A percentile compares a stretch with the other conserved stretches of the same genome.
Evolutionary conservation across 2,113 vertebrate genomes (phyloP).

Genomic region (Leptodactylus fuscus): DNA sequence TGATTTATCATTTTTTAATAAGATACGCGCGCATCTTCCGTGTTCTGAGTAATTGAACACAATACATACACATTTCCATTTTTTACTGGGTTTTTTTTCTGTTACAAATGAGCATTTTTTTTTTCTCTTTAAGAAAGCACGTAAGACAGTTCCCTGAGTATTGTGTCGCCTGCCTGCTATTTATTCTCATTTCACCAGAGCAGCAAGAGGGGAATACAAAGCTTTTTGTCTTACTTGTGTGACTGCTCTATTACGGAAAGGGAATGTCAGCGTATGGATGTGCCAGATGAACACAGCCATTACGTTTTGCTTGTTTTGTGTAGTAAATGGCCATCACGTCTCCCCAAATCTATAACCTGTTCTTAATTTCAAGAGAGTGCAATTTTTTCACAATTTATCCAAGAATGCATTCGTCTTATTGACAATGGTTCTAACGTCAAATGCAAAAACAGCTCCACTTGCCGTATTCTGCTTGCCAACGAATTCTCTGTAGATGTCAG

Average conservation of each 20-base stretch:
- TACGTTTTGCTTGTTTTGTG: neutral
- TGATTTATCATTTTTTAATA: neutral
- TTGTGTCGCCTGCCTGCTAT: neutral
- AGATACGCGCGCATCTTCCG: neutral
- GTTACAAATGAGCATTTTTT: neutral
- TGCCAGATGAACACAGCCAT: neutral
- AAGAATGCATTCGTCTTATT: constrained; percentile 1
- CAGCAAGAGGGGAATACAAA: constrained; percentile 26
- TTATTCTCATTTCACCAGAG: constrained; percentile 35
- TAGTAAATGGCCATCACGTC: neutral
- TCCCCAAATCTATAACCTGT: constrained; percentile 14
- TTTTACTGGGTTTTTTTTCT: neutral
- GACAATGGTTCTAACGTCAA: neutral
- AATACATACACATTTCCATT: neutral
- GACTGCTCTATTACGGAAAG: constrained; percentile 32
- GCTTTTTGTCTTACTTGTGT: constrained; percentile 26
- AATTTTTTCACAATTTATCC: constrained; percentile 1
- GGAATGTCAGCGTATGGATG: neutral
- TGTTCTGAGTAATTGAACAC: neutral
- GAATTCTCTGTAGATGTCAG: too few species aligned
- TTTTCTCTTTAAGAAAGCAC: constrained; percentile 1
- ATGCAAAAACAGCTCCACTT: neutral
- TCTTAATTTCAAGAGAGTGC: neutral
- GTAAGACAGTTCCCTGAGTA: neutral
- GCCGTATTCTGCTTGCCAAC: neutral